Base-by-base conservation (phyloP, 2,888 invertebrate genomes). In the Pheosia tremula region DNA sequence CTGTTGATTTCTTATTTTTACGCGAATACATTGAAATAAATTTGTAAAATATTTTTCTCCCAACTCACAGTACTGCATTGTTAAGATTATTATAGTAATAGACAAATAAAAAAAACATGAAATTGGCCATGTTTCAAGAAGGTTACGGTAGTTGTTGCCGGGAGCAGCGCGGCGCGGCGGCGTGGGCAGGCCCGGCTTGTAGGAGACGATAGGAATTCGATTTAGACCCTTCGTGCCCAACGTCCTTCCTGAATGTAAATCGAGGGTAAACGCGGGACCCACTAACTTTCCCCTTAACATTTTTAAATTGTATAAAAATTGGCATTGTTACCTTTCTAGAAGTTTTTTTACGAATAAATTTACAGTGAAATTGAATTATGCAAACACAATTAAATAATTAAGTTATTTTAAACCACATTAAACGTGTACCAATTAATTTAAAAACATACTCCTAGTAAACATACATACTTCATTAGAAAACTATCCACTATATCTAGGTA, bases 121-220 rank as follows among this genome's bases (percentile, higher is more conserved):
- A 72, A 74, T 74, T 69, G 59, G 64, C 71, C 64, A 77, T 78
- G 75, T 77, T 72, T 68, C 68, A 74, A 73, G 67, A 73, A 73
- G 67, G 69, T 72, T 73, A 72, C 61, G 72, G 69, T 65, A 69
- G 75, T 69, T 63, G 65, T 70, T 58, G 61, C 41, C 37, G 60
- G 54, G 54, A 57, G 72, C 79, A 81, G 76, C 80, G 24, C 13
- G 52, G 52, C 49, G n/a, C 5, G 6, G 37, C 36, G 10, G 37
- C 54, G 37, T 39, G 79, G 70, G 77, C 72, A 77, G 78, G 79
- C 81, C 82, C 78, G 73, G 73, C 77, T 77, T 78, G 83, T 82
- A 84, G 81, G 85, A 88, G 89, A 86, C 85, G 90, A 85, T 83
- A 84, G 89, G 88, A 90, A 91, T 92, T 92, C 90, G 89, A 91